A percentile compares a stretch with the other conserved stretches of the same genome.
Conservation (phyloP, 2,113 vertebrate species). For the Urocitellus parryii region DNA sequence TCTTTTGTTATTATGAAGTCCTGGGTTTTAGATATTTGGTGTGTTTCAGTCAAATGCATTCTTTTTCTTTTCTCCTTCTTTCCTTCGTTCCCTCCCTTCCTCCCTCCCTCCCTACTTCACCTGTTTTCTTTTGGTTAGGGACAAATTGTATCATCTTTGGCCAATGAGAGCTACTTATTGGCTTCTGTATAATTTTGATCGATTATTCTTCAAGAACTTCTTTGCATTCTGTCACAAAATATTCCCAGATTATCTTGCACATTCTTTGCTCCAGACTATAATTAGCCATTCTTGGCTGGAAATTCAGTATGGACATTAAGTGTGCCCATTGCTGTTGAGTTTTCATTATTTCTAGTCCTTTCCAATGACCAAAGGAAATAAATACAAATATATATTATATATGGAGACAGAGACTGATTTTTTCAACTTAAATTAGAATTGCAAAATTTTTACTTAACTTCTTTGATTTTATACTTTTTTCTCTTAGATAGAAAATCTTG, state of each 20-base stretch:
- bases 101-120: too few relatives aligned
- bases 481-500: neutral
- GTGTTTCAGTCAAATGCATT: neutral
- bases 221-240: neutral
- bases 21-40: neutral
- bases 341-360: neutral
- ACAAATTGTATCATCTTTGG: conserved; percentile 13
- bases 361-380: neutral
- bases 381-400: too few relatives aligned
- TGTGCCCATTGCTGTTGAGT: neutral
- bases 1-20: neutral
- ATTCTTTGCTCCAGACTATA: neutral
- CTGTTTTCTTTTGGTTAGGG: neutral
- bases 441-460: conserved; percentile 22
- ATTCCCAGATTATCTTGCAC: neutral
- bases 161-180: neutral
- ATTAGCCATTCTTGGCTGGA: neutral
- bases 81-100: neutral
- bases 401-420: neutral
- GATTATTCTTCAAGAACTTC: neutral
- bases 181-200: neutral
- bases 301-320: neutral
- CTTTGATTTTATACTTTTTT: conserved; percentile 22
- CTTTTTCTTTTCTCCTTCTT: neutral
- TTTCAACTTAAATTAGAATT: conserved; percentile 6